A percentile compares a stretch with the other conserved stretches of the same genome.
phyloP scores from a whole-genome alignment of 2,797 vertebrate species.

The Rallus crepitans region DNA sequence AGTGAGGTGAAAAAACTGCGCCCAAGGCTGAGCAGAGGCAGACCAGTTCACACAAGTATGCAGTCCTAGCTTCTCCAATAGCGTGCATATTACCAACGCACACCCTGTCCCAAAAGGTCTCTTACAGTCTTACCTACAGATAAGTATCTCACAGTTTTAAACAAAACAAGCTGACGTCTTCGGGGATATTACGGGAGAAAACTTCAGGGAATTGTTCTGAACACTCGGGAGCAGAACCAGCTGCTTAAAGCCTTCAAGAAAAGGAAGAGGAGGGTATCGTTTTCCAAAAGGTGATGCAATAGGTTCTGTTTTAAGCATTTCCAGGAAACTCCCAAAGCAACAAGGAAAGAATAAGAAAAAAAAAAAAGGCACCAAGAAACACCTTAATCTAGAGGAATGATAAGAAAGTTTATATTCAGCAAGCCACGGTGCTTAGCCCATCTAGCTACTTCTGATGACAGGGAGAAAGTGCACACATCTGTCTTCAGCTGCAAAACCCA shows the following conservation, averaged over 20 bases:
- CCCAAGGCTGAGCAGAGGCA: fast-evolving
- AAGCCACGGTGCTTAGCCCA: background rate
- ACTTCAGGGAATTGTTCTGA: background rate
- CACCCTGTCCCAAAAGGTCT: fast-evolving
- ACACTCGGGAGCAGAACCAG: background rate
- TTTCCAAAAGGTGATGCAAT: background rate
- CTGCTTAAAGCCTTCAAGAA: background rate
- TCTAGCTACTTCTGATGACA: background rate
- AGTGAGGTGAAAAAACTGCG: background rate
- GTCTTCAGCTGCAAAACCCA: background rate
- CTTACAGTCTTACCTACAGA: background rate
- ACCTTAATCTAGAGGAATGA: background rate
- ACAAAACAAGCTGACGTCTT: background rate
- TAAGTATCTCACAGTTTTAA: background rate
- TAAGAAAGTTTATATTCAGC: background rate
- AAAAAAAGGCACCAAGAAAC: background rate
- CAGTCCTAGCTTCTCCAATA: background rate
- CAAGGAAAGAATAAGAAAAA: too few relatives aligned
- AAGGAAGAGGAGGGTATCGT: background rate
- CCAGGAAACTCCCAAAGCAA: background rate
- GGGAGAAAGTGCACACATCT: background rate
- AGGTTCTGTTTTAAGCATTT: background rate
- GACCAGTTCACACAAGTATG: fast-evolving
- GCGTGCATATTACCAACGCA: too few relatives aligned
- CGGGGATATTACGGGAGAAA: fast-evolving